phyloP scores from a whole-genome alignment of 2,797 vertebrate species.

The Mionectes olivaceus region DNA sequence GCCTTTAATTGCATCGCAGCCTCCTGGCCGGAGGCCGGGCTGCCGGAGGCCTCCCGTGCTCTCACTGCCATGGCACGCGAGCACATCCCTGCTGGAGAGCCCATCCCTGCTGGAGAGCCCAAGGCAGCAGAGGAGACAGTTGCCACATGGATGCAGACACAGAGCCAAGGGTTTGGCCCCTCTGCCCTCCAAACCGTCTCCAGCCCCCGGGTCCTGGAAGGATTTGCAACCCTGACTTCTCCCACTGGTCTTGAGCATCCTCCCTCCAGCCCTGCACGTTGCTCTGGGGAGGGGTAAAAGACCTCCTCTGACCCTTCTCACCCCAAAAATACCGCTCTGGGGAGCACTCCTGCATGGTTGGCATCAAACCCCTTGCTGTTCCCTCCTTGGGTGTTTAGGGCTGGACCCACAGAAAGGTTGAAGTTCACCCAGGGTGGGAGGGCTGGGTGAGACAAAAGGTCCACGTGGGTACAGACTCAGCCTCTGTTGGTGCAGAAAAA shows the following conservation, averaged over 20 bases:
- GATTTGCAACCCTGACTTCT: neutral
- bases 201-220: neutral
- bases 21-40: neutral
- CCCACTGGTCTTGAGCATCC: neutral
- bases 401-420: neutral
- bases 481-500: neutral
- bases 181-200: neutral
- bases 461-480: accelerated
- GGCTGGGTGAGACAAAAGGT: neutral
- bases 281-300: neutral
- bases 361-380: neutral
- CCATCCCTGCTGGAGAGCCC: accelerated
- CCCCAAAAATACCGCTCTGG: neutral
- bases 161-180: neutral
- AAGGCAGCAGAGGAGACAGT: neutral
- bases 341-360: neutral
- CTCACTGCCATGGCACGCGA: accelerated
- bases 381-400: neutral
- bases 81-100: too few relatives aligned
- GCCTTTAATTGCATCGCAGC: conserved; percentile 40
- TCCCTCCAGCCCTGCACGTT: accelerated
- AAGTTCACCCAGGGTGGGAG: neutral
- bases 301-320: neutral
- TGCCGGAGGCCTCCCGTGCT: neutral
- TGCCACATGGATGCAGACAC: accelerated